Base-by-base conservation (phyloP, 2,113 vertebrate species). In the Lepus americanus region DNA sequence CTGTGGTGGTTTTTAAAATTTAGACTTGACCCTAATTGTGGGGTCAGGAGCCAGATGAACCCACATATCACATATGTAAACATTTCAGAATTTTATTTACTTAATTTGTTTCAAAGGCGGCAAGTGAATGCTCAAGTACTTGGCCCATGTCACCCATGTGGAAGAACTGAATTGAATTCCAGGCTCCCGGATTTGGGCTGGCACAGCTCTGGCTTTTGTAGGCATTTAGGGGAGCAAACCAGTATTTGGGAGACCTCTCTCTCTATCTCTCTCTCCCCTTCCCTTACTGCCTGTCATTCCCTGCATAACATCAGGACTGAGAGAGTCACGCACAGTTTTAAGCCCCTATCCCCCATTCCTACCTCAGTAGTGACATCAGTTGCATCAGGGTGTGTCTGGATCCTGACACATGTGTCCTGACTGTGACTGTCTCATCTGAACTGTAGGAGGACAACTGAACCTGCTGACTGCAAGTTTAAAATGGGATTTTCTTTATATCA, bases 311-410 rank as follows among this genome's bases (percentile, higher is more conserved):
- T 72, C 25, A 2, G 76, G 29, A 33, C 44, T 44, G 9, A 36
- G 27, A 77, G 66, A 63, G 49, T 20, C 12, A 29, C 9, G 1
- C 23, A 55, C 14, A 33, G 17, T 27, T 27, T 59, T 69, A 33
- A 3, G n/a, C 4, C 23, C 3, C 23, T 12, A 3, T 1, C 44
- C 23, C 10, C 3, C 25, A 9, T 17, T 29, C 6, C 25, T 27
- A 16, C 17, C 33, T 76, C 5, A 5, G 16, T 10, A 59, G 4
- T 9, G 13, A 22, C 3, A 9, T 11, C 25, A 7, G 5, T 36
- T 76, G 9, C 9, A 39, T 36, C 10, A 44, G 29, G 29, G 22
- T 22, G 23, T 14, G 27, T 20, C 39, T 76, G 10, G 1, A 8
- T 10, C 5, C 44, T 44, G 6, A 12, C 27, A 6, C 9, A 33